A percentile compares a stretch with the other conserved stretches of the same genome.
Conservation (phyloP, 92 coral and sea anemone species). For the Epizoanthus rinbou region DNA sequence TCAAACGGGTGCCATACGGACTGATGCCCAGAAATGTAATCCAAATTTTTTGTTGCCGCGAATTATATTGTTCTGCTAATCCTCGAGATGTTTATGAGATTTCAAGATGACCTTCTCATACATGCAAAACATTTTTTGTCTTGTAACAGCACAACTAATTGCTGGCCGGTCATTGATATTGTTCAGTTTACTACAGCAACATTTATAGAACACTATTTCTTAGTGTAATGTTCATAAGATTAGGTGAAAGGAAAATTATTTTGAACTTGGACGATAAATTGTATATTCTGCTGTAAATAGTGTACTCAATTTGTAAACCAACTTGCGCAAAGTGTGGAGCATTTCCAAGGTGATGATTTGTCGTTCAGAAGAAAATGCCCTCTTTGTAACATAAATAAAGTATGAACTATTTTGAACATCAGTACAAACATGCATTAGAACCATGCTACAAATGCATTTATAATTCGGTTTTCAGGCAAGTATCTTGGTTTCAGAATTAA, state of each 20-base stretch:
- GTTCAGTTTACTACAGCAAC: not conserved
- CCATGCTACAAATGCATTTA: too few species aligned
- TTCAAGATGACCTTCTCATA: not conserved
- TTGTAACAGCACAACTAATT: not conserved
- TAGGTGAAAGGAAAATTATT: not conserved
- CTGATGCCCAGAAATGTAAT: constrained; percentile 17
- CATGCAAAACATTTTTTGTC: not conserved
- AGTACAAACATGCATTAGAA: constrained; percentile 3
- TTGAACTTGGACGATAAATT: not conserved
- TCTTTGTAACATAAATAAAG: not conserved
- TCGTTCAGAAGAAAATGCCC: not conserved
- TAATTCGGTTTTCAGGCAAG: too few species aligned
- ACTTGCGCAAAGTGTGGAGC: not conserved
- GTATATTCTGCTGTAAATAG: not conserved
- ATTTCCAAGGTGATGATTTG: not conserved
- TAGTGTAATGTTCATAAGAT: not conserved
- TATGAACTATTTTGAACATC: not conserved
- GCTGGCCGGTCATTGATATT: too few species aligned
- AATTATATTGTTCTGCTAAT: constrained; percentile 1
- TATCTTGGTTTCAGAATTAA: too few species aligned
- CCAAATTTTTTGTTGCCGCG: not conserved
- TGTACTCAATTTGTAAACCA: not conserved
- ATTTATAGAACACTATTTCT: not conserved
- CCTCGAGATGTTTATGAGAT: not conserved
- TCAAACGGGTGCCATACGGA: constrained; percentile 24